Evolutionary conservation across 2,113 vertebrate genomes (phyloP), one percentile per base, ranked within the genome.

Genomic region (Aspidoscelis tigris): DNA sequence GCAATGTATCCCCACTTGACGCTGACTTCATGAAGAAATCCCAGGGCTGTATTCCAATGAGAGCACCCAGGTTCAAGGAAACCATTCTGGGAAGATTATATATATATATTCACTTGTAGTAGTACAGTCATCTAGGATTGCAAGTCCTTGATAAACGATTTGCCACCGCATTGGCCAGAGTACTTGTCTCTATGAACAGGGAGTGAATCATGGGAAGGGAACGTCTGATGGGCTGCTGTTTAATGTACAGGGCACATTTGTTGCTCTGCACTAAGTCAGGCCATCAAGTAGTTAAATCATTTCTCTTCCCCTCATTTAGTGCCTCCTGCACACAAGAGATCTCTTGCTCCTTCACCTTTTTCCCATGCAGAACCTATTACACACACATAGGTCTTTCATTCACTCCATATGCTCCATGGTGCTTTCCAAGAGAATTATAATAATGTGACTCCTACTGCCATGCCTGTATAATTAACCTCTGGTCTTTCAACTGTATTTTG

Each of bases 341-440:
- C 88, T 79, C 86, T 91, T 92, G 91, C 90, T 93, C 86, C 90
- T 91, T 94, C 93, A 92, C 92, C 93, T 93, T 91, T 86, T 84
- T 68, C 84, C 82, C 88, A 88, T 93, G 85, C 90, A 92, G 88
- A 93, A 90, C 82, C 90, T 93, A 91, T 92, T 92, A 93, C 81
- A 80, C 81, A 83, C 84, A 81, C 88, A 88, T 24, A 94, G 90
- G 86, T 82, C 86, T 75, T 89, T 93, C 91, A 95, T 92, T 92
- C 70, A 1, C 91, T 93, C 94, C 92, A 92, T 93, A 93, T 94
- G 94, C 88, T 93, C 83, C 72, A 72, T 0, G 88, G 86, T 88
- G 86, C 91, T 92, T 93, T 95, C 94, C 94, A 92, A 92, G 90
- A 92, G 90, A 91, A 93, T 94, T 93, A 92, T 73, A 94, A 93